Conservation (phyloP, 2,888 invertebrate genomes). For the Villa cingulata region DNA sequence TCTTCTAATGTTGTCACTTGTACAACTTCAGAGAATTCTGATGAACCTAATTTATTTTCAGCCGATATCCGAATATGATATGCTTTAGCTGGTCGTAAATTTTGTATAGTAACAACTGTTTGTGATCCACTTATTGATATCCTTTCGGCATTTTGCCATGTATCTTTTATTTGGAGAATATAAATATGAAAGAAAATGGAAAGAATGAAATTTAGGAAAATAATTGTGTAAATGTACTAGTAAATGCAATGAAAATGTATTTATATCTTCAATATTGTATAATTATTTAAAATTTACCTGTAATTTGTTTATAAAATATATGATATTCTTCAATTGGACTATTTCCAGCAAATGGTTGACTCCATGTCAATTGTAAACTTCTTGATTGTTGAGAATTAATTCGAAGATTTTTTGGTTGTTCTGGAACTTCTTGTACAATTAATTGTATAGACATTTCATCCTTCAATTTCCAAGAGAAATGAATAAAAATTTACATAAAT, state of each 20-base stretch:
- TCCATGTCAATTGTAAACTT: slow-evolving; percentile 77
- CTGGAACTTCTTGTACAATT: slow-evolving; percentile 82
- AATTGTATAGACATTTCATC: slow-evolving; percentile 84
- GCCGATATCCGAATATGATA: slow-evolving; percentile 83
- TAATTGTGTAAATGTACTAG: slow-evolving; percentile 7
- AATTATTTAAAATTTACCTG: slow-evolving; percentile 34
- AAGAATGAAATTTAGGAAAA: neutral
- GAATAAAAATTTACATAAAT: no score
- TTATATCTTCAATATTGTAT: no score
- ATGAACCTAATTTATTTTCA: slow-evolving; percentile 76
- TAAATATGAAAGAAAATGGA: no score
- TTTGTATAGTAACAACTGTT: slow-evolving; percentile 64
- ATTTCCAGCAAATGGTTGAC: slow-evolving; percentile 76
- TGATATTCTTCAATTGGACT: slow-evolving; percentile 80
- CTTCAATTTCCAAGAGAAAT: slow-evolving; percentile 15
- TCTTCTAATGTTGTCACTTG: slow-evolving; percentile 78
- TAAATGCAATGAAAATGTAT: no score
- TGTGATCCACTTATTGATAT: slow-evolving; percentile 71
- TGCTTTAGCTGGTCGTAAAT: slow-evolving; percentile 70
- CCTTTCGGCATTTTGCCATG: slow-evolving; percentile 72
- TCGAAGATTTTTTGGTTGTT: slow-evolving; percentile 73
- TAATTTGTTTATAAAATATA: slow-evolving; percentile 75
- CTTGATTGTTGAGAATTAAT: slow-evolving; percentile 75
- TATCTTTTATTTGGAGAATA: slow-evolving; percentile 40
- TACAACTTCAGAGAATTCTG: slow-evolving; percentile 72